These are phyloP conservation scores for Polydrusus pterygomalis DNA, from an alignment of 2,888 invertebrate species.

Conservation along the genomic window DNA sequence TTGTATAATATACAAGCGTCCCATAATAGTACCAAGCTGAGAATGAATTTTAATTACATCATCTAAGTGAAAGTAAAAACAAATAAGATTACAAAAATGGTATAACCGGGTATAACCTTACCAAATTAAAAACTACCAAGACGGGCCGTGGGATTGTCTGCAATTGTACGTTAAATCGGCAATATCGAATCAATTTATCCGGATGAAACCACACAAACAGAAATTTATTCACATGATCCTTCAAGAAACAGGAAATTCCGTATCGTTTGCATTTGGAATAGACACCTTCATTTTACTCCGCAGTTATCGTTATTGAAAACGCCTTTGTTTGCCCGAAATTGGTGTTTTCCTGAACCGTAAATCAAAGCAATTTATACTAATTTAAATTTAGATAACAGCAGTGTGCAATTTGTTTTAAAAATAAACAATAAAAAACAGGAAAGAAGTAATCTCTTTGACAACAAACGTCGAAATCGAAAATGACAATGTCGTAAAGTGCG, in stretches of 20 bases:
- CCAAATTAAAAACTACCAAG: neutral
- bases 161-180: neutral
- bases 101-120: slow-evolving; percentile 30
- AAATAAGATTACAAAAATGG: neutral
- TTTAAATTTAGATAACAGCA: slow-evolving; percentile 12
- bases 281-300: slow-evolving; percentile 18
- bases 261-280: slow-evolving; percentile 20
- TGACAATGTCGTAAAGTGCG: neutral
- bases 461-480: slow-evolving; percentile 11
- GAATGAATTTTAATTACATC: slow-evolving; percentile 24
- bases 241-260: slow-evolving; percentile 22
- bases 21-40: slow-evolving; percentile 16
- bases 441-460: slow-evolving; percentile 1
- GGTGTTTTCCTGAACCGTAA: neutral
- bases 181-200: neutral
- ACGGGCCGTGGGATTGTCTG: neutral
- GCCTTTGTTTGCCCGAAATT: slow-evolving; percentile 20
- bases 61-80: slow-evolving; percentile 28
- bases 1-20: neutral
- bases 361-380: slow-evolving; percentile 18
- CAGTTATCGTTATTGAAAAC: slow-evolving; percentile 2
- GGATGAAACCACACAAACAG: neutral
- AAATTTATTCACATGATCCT: slow-evolving; percentile 3
- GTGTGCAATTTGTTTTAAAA: slow-evolving; percentile 8
- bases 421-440: slow-evolving; percentile 23